phyloP scores from a whole-genome alignment of 2,113 vertebrate genomes.

The Herpetotheres cachinnans region DNA sequence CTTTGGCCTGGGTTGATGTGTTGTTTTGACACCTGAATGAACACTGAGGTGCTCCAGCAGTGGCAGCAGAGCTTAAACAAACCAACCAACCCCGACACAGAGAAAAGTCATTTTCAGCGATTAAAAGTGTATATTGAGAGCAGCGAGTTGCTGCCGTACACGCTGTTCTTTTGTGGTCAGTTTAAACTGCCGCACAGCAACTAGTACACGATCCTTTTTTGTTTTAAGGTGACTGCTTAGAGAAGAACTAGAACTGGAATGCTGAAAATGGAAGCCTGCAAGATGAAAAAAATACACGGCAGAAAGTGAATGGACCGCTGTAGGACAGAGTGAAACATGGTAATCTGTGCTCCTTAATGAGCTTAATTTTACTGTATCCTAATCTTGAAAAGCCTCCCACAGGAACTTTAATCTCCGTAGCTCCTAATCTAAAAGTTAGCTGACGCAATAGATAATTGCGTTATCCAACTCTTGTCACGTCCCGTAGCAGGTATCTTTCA shows the following conservation, averaged over 20 bases:
- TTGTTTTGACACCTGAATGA: neutral
- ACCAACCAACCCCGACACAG: neutral
- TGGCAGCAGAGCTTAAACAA: neutral
- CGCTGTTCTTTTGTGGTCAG: neutral
- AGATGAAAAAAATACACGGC: neutral
- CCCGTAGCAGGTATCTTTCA: neutral
- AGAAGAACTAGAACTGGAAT: neutral
- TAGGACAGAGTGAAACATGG: neutral
- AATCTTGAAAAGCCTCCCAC: neutral
- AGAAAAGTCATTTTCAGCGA: neutral
- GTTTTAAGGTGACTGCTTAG: neutral
- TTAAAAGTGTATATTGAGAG: neutral
- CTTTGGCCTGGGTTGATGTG: neutral
- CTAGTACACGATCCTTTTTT: neutral
- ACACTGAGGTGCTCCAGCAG: neutral
- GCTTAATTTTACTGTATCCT: neutral
- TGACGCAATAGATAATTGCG: accelerated
- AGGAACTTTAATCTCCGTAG: neutral
- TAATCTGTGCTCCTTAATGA: neutral
- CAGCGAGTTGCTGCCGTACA: neutral
- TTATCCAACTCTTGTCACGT: neutral
- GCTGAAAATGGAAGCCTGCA: neutral
- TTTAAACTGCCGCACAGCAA: neutral
- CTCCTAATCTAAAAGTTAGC: neutral
- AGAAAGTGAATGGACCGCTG: neutral